These are phyloP conservation scores for Pherbina coryleti DNA, from an alignment of 2,888 invertebrate species.

Conservation along the genomic window DNA sequence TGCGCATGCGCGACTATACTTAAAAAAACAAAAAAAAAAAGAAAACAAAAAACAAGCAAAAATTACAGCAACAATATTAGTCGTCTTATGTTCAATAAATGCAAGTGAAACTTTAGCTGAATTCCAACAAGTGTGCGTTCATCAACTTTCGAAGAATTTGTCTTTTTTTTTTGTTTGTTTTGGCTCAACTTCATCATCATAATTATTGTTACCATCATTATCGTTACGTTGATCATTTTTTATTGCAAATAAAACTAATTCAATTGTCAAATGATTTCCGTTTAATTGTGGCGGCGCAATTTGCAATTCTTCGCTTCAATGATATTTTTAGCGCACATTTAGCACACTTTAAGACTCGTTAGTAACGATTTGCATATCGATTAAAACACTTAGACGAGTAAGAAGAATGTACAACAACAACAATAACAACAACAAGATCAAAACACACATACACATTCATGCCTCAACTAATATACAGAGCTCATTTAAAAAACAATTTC, in stretches of 20 bases:
- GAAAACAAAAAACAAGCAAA: neutral
- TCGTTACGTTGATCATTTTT: too few relatives aligned
- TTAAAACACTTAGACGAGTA: constrained; percentile 9
- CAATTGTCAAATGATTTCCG: constrained; percentile 1
- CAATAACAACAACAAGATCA: neutral
- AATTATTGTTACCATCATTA: too few relatives aligned
- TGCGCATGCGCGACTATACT: neutral
- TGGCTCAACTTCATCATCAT: too few relatives aligned
- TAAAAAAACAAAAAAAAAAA: neutral
- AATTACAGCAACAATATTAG: too few relatives aligned
- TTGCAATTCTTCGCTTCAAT: neutral
- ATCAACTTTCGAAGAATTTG: too few relatives aligned
- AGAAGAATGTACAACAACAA: neutral
- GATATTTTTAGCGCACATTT: constrained; percentile 52
- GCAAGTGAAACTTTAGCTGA: too few relatives aligned
- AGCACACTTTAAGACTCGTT: constrained; percentile 64
- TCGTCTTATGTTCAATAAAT: too few relatives aligned
- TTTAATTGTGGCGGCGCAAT: constrained; percentile 10
- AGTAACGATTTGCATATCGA: constrained; percentile 59
- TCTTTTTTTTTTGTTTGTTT: too few relatives aligned
- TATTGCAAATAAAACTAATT: neutral
- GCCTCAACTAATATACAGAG: neutral
- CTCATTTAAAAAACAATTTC: too few relatives aligned
- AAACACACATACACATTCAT: neutral
- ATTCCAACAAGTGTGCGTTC: too few relatives aligned